Conservation (phyloP, 2,888 invertebrate species). For the Rambutsinella grinnellia region DNA sequence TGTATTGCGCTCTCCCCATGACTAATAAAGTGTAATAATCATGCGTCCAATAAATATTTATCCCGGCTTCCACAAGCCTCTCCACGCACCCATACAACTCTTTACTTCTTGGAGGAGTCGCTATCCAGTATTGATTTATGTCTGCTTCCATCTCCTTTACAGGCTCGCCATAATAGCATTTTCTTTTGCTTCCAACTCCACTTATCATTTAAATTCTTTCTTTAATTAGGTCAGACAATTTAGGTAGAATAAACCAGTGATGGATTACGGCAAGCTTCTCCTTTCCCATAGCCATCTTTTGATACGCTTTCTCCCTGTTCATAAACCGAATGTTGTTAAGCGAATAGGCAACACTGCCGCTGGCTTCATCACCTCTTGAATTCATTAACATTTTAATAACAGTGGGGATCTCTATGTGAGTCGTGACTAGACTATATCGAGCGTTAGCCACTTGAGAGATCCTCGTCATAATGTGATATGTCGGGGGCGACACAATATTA, state of each 20-base stretch:
- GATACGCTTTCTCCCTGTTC: neutral
- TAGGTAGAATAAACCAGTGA: neutral
- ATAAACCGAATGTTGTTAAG: neutral
- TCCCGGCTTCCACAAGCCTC: neutral
- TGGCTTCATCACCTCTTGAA: too few species aligned
- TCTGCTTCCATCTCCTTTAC: neutral
- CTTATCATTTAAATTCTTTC: too few species aligned
- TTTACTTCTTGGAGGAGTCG: neutral
- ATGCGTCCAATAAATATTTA: neutral
- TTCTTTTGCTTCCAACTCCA: neutral
- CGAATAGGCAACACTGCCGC: too few species aligned
- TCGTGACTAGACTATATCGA: neutral
- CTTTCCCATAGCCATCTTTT: neutral
- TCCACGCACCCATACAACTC: neutral
- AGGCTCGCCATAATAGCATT: neutral
- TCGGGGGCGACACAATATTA: neutral
- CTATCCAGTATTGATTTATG: neutral
- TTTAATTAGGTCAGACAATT: neutral
- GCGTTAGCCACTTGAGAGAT: neutral
- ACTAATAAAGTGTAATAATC: neutral
- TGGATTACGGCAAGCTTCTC: neutral
- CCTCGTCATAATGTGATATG: neutral
- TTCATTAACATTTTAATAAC: too few species aligned
- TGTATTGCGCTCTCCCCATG: neutral
- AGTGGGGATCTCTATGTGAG: neutral